phyloP scores from a whole-genome alignment of 1,140 invertebrate genomes.

The Frieseomelitta varia region DNA sequence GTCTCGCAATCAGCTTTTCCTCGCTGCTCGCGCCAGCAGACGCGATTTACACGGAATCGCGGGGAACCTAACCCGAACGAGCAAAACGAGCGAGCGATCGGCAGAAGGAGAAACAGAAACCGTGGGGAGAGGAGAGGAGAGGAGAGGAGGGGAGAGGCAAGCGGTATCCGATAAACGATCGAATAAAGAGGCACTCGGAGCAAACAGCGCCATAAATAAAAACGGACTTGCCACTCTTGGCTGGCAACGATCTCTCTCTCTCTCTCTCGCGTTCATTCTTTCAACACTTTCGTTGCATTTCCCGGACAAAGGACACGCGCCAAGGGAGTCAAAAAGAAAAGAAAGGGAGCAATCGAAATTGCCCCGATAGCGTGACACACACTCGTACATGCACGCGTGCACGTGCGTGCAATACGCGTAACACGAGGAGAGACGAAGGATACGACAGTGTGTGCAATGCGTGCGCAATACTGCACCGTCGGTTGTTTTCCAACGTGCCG shows the following conservation, averaged over 20 bases:
- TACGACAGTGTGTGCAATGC: conserved; percentile 36
- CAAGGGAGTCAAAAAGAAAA: conserved; percentile 6
- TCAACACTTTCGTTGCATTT: conserved; percentile 8
- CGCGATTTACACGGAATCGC: neutral
- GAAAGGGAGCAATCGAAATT: conserved; percentile 56
- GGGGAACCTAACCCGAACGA: neutral
- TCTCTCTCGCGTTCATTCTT: neutral
- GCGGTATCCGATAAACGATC: conserved; percentile 24
- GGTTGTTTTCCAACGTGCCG: conserved; percentile 69
- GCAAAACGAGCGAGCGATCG: neutral
- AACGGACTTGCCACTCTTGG: neutral
- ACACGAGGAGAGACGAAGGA: neutral
- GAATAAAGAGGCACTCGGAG: conserved; percentile 24
- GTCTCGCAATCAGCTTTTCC: too few relatives aligned
- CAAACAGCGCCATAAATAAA: conserved; percentile 44
- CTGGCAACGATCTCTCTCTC: neutral
- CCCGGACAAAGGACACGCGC: conserved; percentile 35
- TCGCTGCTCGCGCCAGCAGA: too few relatives aligned
- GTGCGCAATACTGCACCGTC: conserved; percentile 49
- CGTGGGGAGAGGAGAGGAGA: neutral
- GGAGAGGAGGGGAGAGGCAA: neutral
- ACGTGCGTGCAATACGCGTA: neutral
- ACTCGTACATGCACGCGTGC: neutral
- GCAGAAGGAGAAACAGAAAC: neutral
- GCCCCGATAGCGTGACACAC: conserved; percentile 43